Conservation (phyloP, 2,888 invertebrate genomes). For the Sycophila texana region DNA sequence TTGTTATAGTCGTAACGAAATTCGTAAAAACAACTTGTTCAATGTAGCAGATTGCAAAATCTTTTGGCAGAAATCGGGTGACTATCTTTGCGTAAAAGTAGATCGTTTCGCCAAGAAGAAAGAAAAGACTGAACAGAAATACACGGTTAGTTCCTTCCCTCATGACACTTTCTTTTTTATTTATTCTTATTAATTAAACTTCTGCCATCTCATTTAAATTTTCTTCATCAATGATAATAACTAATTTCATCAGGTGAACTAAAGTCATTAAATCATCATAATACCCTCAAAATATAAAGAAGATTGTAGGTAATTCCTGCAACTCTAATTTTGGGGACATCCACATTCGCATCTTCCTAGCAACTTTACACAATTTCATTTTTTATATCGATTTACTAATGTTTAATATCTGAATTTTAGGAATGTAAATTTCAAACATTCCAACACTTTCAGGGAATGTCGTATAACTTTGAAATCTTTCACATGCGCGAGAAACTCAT, state of each 20-base stretch:
- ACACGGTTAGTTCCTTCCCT: conserved; percentile 79
- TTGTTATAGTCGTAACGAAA: conserved; percentile 82
- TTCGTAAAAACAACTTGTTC: conserved; percentile 96
- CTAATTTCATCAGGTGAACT: conserved; percentile 1
- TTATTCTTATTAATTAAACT: conserved; percentile 3
- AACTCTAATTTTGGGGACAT: conserved; percentile 45
- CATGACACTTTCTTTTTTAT: neutral
- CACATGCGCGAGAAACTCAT: conserved; percentile 98
- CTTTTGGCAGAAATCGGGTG: conserved; percentile 99
- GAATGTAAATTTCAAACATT: conserved; percentile 55
- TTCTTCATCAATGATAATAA: neutral
- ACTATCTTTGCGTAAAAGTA: conserved; percentile 97
- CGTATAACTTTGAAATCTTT: conserved; percentile 99
- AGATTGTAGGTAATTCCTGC: conserved; percentile 32
- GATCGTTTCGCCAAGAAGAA: conserved; percentile 93
- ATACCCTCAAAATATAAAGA: conserved; percentile 32
- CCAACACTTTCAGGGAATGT: conserved; percentile 83
- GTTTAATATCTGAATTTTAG: conserved; percentile 41
- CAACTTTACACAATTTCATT: conserved; percentile 15
- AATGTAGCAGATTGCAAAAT: conserved; percentile 98
- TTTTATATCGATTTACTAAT: conserved; percentile 32
- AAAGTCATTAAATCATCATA: conserved; percentile 17
- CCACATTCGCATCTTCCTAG: conserved; percentile 21
- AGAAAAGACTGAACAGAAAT: conserved; percentile 95
- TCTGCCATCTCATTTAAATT: conserved; percentile 26